Base-by-base conservation (phyloP, 23 tunicate species). In the Diplosoma virens region DNA sequence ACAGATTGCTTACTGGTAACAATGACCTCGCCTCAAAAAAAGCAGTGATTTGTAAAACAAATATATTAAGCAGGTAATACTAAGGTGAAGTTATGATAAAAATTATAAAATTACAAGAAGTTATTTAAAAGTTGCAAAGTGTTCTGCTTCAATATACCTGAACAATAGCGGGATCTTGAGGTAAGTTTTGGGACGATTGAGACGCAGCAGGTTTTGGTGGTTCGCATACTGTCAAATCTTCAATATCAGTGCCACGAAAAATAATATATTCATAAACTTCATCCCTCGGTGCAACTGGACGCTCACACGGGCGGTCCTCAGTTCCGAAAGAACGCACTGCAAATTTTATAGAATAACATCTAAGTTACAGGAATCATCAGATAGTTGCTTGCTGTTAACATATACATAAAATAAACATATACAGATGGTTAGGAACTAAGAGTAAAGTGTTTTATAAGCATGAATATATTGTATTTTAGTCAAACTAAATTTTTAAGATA, bases 81-180 rank as follows among this genome's bases (percentile, higher is more conserved):
- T n/a, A n/a, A n/a, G n/a, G 16, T 46, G 11, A 46, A 46, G 16
- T 16, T 16, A 46, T 11, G 52, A 16, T 46, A 46, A 46, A 11
- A 46, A 46, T 46, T 46, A 11, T 11, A 11, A 46, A 46, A 46
- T 16, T 11, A 46, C 16, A 46, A 11, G 16, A 46, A 46, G 52
- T 16, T 11, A 11, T 11, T 46, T 46, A 46, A 46, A 46, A 11
- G 52, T 11, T 11, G 52, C 52, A 46, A 11, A 11, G 16, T 46
- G 52, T 46, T 46, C 16, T 11, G 16, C 52, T 16, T n/a, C n/a
- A n/a, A n/a, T n/a, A 24, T 58, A 90, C 97, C 86, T 90, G 97
- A 37, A 94, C 86, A 79, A 94, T 94, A 11, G 99, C 99, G 7
- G 99, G 99, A 60, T 94, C 99, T 71, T 87, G 95, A 0, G 99